Evolutionary conservation across 2,888 invertebrate species (phyloP).

Genomic region (Acronicta psi): DNA sequence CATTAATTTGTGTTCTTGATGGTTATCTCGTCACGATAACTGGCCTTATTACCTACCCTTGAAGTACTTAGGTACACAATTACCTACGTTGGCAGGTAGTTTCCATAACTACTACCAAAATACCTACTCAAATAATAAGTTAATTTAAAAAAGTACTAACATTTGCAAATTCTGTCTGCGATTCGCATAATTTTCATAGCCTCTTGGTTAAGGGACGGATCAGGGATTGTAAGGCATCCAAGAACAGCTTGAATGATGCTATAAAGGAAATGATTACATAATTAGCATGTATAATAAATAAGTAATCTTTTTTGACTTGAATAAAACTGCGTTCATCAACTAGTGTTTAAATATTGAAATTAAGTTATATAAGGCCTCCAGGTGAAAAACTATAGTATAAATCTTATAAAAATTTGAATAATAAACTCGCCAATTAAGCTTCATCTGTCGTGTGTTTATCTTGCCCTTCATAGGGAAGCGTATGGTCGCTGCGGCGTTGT

Average conservation of each 20-base stretch:
- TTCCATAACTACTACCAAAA: background rate
- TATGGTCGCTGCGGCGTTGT: slow-evolving; percentile 87
- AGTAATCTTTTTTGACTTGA: no score
- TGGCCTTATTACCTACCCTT: background rate
- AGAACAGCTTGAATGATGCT: slow-evolving; percentile 93
- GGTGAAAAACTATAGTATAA: no score
- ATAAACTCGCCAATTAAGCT: slow-evolving; percentile 91
- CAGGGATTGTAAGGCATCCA: slow-evolving; percentile 91
- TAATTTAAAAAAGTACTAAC: slow-evolving; percentile 78
- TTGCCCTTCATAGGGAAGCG: slow-evolving; percentile 92
- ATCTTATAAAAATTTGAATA: background rate
- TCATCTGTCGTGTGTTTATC: slow-evolving; percentile 92
- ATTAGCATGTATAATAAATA: background rate
- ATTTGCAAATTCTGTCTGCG: slow-evolving; percentile 91
- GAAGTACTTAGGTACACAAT: background rate
- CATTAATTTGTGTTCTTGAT: background rate
- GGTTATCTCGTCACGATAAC: background rate
- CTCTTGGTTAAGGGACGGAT: slow-evolving; percentile 92
- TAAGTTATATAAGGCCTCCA: no score
- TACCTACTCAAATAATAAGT: background rate
- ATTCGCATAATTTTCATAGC: slow-evolving; percentile 91
- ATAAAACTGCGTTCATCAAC: no score
- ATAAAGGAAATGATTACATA: slow-evolving; percentile 54
- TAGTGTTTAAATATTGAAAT: no score
- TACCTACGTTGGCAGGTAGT: background rate